Evolutionary conservation across 2,797 vertebrate genomes (phyloP).

Genomic region (Mormyrops attenuatus): DNA sequence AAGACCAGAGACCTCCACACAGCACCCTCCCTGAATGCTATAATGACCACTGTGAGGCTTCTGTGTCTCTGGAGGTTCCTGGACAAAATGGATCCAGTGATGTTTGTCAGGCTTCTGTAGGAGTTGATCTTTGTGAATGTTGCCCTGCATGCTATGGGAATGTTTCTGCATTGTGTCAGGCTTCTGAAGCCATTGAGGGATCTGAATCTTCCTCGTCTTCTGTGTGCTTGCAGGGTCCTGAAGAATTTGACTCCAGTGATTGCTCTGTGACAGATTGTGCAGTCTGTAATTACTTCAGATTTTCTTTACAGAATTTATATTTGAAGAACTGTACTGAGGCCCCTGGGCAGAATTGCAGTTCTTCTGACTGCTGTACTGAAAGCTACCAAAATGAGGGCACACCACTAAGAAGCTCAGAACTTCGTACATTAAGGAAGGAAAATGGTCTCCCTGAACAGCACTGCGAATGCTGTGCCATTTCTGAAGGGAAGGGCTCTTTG

Average conservation of each 20-base stretch:
- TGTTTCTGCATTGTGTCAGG: not conserved
- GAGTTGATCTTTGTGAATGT: not conserved
- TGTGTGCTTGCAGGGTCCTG: not conserved
- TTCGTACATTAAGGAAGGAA: not conserved
- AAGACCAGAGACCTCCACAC: not conserved
- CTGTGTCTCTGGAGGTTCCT: not conserved
- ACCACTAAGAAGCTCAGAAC: not conserved
- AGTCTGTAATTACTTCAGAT: constrained; percentile 11
- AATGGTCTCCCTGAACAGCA: not conserved
- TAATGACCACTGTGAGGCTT: not conserved
- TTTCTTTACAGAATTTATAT: constrained; percentile 8
- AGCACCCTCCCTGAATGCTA: not conserved
- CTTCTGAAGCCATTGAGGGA: not conserved
- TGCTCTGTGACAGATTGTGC: not conserved
- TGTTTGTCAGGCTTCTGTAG: not conserved
- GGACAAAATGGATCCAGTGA: not conserved
- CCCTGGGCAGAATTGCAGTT: not conserved
- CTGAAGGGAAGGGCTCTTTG: not conserved
- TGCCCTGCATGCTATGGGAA: not conserved
- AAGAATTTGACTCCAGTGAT: not conserved
- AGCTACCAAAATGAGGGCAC: not conserved
- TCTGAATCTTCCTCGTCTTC: not conserved
- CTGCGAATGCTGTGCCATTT: not conserved
- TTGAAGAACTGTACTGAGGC: not conserved
- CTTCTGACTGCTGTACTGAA: not conserved